Base-by-base conservation (phyloP, 2,888 invertebrate species). In the Xestobium rufovillosum region DNA sequence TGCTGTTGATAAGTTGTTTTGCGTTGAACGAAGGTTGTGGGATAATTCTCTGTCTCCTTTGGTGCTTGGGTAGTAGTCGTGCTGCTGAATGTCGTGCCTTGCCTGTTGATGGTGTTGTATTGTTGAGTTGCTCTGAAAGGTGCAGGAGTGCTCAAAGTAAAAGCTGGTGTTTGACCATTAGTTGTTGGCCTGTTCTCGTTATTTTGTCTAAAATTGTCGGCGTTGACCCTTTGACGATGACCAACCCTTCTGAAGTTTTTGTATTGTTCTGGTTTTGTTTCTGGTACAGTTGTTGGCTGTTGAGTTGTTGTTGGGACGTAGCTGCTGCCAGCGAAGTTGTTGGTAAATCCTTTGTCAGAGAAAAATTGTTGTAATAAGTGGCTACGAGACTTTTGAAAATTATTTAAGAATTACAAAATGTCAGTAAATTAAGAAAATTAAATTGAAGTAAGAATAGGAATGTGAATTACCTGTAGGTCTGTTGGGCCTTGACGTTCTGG, bases 221-320 rank as follows among this genome's bases (percentile, higher is more conserved):
- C 55, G 34, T 57, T 52, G 35, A 52, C 51, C 35, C 52, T 51
- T 36, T 48, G 34, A 29, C 54, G 47, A 38, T 50, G 34, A 33
- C 38, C 45, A 29, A 42, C 38, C n/a, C 43, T 45, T 37, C 40
- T 38, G 33, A n/a, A 39, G 27, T 11, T 40, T 11, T 16, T 34
- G 17, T 14, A 13, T 11, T 29, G 34, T 28, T 31, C 34, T 45
- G 43, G 50, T 44, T 49, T 50, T 56, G 51, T 36, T 49, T 55
- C 35, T 57, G 47, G 50, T 40, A 50, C 42, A 50, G 51, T 58
- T 51, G 33, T 47, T 55, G 38, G 59, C 54, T 69, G 64, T 27
- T 62, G 62, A 34, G 66, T 55, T 2, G 72, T 72, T 1, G 71
- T 71, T 1, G 71, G 69, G 2, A 61, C 50, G 35, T 66, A 68